A percentile compares a stretch with the other conserved stretches of the same genome.
phyloP scores from a whole-genome alignment of 1,140 invertebrate genomes.

The Spodoptera frugiperda region DNA sequence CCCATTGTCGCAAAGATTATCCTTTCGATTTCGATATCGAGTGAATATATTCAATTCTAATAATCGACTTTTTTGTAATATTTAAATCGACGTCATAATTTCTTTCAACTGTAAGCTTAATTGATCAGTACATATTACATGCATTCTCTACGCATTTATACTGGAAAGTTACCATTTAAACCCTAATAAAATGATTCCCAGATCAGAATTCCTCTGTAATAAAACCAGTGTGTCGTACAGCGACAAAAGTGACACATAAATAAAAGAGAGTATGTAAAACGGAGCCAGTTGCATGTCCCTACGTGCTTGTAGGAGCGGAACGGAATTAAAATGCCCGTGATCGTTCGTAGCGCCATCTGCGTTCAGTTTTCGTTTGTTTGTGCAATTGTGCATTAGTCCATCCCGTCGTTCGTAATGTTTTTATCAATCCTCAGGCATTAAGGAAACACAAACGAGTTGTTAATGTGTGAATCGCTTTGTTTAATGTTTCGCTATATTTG shows the following conservation, averaged over 20 bases:
- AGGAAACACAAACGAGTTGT: conserved; percentile 41
- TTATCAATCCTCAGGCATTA: conserved; percentile 46
- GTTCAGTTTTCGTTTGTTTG: conserved; percentile 51
- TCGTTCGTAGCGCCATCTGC: conserved; percentile 50
- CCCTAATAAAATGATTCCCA: conserved; percentile 16
- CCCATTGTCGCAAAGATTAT: too few species aligned
- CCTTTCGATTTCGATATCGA: too few species aligned
- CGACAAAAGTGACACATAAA: conserved; percentile 36
- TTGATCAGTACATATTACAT: too few species aligned
- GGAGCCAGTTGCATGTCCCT: conserved; percentile 23
- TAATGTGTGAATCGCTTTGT: conserved; percentile 15
- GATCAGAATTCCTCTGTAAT: conserved; percentile 24
- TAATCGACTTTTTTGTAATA: too few species aligned
- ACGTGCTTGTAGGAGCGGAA: conserved; percentile 36
- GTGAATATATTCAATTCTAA: too few species aligned
- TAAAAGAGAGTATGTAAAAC: conserved; percentile 30
- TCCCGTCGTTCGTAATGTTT: conserved; percentile 43
- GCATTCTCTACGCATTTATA: too few species aligned
- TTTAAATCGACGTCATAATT: too few species aligned
- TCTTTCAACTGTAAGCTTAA: too few species aligned
- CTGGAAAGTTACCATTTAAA: neutral
- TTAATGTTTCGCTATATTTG: neutral
- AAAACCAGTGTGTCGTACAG: conserved; percentile 19
- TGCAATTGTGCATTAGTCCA: conserved; percentile 43
- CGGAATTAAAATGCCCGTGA: conserved; percentile 56